phyloP scores from a whole-genome alignment of 2,888 invertebrate species.

The Diadegma fenestrale region DNA sequence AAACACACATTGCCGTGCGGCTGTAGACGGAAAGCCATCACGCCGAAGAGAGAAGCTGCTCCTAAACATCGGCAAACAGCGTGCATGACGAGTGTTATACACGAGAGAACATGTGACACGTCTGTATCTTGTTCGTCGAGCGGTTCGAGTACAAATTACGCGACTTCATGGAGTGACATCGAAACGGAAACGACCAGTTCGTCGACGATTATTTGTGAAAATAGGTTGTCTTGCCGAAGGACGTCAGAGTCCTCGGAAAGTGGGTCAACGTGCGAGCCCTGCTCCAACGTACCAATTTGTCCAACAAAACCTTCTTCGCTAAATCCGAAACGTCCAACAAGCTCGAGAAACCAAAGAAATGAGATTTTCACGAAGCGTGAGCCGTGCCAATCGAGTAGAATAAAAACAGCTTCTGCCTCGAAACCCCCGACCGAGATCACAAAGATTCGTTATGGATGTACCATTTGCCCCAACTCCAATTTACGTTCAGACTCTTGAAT shows the following conservation, averaged over 20 bases:
- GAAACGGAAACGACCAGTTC: conserved; percentile 25
- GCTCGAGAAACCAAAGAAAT: conserved; percentile 64
- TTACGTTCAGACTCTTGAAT: conserved; percentile 31
- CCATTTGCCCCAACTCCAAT: conserved; percentile 35
- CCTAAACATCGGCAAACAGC: conserved; percentile 35
- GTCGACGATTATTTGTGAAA: conserved; percentile 40
- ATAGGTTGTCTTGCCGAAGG: conserved; percentile 5
- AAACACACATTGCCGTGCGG: not conserved
- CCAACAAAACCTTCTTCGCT: conserved; percentile 8
- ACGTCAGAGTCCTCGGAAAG: conserved; percentile 28
- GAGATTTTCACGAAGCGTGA: conserved; percentile 72
- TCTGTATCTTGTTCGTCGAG: conserved; percentile 28
- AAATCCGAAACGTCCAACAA: conserved; percentile 7
- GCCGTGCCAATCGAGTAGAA: conserved; percentile 68
- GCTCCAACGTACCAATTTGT: conserved; percentile 10
- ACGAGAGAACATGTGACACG: not conserved
- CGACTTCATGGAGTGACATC: conserved; percentile 21
- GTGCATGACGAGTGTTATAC: conserved; percentile 5
- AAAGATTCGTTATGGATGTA: conserved; percentile 65
- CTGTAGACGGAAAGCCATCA: not conserved
- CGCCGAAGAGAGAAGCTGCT: conserved; percentile 10
- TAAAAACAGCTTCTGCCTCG: conserved; percentile 66
- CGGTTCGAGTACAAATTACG: conserved; percentile 17
- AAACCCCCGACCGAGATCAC: conserved; percentile 71
- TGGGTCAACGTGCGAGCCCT: conserved; percentile 4